Conservation (phyloP, 2,797 vertebrate genomes). For the Spondyliosoma cantharus region DNA sequence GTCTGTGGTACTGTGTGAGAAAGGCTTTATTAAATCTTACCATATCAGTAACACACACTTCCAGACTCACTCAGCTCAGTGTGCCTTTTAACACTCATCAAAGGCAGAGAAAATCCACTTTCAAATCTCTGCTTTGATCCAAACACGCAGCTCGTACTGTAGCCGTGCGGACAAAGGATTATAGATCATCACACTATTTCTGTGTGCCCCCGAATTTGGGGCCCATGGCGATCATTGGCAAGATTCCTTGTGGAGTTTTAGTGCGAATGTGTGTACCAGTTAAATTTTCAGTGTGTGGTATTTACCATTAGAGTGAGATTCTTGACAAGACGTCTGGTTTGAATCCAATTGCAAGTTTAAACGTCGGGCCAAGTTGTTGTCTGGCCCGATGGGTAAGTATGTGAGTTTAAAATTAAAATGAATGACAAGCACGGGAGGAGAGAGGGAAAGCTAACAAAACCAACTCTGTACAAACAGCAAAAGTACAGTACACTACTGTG, state of each 20-base stretch:
- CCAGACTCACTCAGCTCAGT: constrained; percentile 12
- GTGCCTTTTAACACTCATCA: constrained; percentile 59
- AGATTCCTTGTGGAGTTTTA: constrained; percentile 47
- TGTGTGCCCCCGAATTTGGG: constrained; percentile 36
- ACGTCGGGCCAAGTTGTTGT: constrained; percentile 52
- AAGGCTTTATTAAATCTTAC: constrained; percentile 17
- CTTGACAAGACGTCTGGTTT: constrained; percentile 50
- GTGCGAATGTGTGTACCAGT: constrained; percentile 53
- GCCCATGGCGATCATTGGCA: constrained; percentile 8
- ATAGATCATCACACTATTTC: constrained; percentile 59
- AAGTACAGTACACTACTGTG: constrained; percentile 81
- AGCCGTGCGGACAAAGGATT: constrained; percentile 54
- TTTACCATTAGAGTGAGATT: constrained; percentile 69
- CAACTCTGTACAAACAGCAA: constrained; percentile 76
- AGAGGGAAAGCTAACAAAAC: constrained; percentile 72
- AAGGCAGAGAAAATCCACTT: constrained; percentile 67
- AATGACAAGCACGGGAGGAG: constrained; percentile 66
- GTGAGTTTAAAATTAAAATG: constrained; percentile 66
- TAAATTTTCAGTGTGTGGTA: constrained; percentile 61
- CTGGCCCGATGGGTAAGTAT: constrained; percentile 39
- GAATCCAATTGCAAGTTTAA: constrained; percentile 52
- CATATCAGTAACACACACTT: constrained; percentile 35
- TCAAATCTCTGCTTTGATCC: constrained; percentile 69
- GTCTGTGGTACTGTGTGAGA: constrained; percentile 1
- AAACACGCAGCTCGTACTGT: constrained; percentile 35